Evolutionary conservation across 2,113 vertebrate species (phyloP), one percentile per base, ranked within the genome.

Genomic region (Cryptomyrus ogoouensis): DNA sequence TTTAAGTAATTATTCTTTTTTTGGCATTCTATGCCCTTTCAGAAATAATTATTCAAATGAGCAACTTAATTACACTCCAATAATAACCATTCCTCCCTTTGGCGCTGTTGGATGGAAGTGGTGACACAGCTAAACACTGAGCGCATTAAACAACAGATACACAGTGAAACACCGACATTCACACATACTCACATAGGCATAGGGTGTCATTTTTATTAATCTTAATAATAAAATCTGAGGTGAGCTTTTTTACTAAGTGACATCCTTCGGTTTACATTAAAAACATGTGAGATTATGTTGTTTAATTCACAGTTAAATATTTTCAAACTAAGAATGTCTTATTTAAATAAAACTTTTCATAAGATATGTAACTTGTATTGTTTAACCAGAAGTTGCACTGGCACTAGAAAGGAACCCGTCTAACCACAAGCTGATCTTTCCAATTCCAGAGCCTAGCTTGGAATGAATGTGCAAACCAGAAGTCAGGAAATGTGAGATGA

Each of bases 1-100:
- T 84, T 47, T 44, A 47, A 49, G 83, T 10, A 84, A n/a, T 84
- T 84, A 47, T 84, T 84, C 83, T 46, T 47, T 84, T 83, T 83
- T 47, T 24, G 42, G 83, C 42, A 84, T 47, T 84, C 44, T 84
- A 47, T 84, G 83, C 83, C 83, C 83, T 84, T 84, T 84, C 35
- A 3, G 42, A 47, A 84, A 84, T 44, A 84, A 84, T 84, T 84
- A 84, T 84, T 84, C 42, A 84, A 84, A 84, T 84, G 83, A 84
- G 83, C 83, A 84, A 84, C 83, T 84, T 84, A 84, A 84, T 84
- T 84, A 84, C 42, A 46, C 83, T 84, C 83, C 44, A 84, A 49
- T 47, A 21, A 84, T 46, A 84, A 42, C 83, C 83, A 84, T 84
- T 84, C 24, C 24, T 84, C 83, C 83, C 42, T 24, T 84, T 84